Percentiles rank a stretch among this genome's conserved stretches.
Evolutionary conservation across 2,797 vertebrate species (phyloP).

Genomic region (Artibeus jamaicensis): DNA sequence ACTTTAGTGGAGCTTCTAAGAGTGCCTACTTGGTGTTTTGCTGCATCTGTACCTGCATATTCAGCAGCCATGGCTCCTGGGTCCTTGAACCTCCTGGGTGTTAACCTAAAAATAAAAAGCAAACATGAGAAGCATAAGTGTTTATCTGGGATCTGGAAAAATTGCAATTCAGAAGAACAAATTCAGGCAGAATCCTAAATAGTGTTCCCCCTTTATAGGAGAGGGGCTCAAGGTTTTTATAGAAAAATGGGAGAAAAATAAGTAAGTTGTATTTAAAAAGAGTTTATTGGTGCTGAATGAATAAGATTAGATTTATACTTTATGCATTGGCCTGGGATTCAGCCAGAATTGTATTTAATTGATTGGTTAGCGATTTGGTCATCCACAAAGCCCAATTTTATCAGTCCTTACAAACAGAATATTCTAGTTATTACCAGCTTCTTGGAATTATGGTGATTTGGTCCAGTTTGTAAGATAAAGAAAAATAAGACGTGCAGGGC

Average conservation of each 20-base stretch:
- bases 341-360: neutral
- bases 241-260: neutral
- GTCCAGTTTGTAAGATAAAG: neutral
- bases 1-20: neutral
- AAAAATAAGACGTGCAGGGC: neutral
- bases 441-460: neutral
- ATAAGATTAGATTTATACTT: neutral
- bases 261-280: neutral
- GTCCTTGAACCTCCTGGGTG: neutral
- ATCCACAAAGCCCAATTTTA: neutral
- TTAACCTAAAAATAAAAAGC: neutral
- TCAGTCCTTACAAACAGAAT: neutral
- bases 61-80: neutral
- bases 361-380: neutral
- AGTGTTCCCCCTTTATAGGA: neutral
- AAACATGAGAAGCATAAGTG: neutral
- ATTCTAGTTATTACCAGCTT: neutral
- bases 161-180: neutral
- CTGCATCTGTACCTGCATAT: neutral
- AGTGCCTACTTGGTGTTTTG: neutral
- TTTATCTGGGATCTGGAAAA: neutral
- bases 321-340: neutral
- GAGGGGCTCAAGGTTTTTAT: neutral
- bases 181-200: neutral
- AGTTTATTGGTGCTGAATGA: neutral